Conservation (phyloP, 2,797 vertebrate species). For the Dryobates pubescens region DNA sequence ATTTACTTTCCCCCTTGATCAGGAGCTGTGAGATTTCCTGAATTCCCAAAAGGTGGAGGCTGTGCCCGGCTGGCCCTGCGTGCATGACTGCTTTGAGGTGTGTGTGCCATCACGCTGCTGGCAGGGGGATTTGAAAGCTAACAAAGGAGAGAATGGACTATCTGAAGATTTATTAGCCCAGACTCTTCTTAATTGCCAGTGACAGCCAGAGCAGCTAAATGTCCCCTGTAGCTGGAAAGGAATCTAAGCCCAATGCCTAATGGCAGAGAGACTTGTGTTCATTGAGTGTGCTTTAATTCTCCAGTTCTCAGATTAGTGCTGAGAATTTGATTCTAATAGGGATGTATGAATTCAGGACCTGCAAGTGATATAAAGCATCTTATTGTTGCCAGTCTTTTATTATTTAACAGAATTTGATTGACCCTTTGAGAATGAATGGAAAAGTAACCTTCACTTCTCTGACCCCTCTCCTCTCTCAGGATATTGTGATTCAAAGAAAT, state of each 20-base stretch:
- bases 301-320: neutral
- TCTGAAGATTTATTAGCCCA: neutral
- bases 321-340: neutral
- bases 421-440: neutral
- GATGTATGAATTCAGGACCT: neutral
- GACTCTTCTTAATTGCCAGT: neutral
- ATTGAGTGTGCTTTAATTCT: neutral
- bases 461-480: constrained; percentile 13
- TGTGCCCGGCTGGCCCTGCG: neutral
- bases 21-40: neutral
- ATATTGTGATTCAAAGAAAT: constrained; percentile 7
- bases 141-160: neutral
- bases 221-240: neutral
- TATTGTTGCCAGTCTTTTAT: neutral
- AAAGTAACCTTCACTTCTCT: neutral
- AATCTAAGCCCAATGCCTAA: neutral
- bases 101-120: neutral
- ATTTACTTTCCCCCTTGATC: constrained; percentile 23
- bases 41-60: neutral
- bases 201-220: neutral
- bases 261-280: neutral
- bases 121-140: neutral
- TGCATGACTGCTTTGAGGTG: neutral
- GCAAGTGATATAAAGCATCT: neutral
- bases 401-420: neutral